A percentile compares a stretch with the other conserved stretches of the same genome.
These are phyloP conservation scores for Phrynocephalus versicolor DNA, from an alignment of 2,113 vertebrate species.

Conservation along the genomic window DNA sequence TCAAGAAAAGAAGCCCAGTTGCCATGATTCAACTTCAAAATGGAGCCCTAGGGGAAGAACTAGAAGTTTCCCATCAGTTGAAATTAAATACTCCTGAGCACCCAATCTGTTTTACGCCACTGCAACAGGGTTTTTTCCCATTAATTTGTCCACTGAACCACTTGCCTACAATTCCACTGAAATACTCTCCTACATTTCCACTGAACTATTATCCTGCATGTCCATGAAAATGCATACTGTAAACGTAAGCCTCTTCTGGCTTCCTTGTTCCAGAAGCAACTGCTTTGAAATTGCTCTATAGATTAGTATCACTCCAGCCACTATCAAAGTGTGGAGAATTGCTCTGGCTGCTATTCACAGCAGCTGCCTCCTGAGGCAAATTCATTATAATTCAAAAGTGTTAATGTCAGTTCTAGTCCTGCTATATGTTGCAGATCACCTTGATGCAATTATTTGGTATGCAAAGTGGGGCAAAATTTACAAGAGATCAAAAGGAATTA, in stretches of 20 bases:
- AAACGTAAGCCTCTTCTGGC: constrained; percentile 1
- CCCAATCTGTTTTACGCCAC: too few species aligned
- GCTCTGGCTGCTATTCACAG: constrained; percentile 19
- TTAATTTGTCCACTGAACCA: constrained; percentile 2
- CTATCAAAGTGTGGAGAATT: neutral
- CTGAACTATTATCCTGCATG: neutral
- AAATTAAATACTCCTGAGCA: too few species aligned
- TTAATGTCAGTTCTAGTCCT: constrained; percentile 4
- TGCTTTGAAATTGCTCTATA: fast-evolving
- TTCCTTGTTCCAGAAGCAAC: neutral
- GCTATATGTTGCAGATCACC: neutral
- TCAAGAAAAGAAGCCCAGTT: too few species aligned
- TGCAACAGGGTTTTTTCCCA: neutral
- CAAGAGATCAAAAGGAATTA: neutral
- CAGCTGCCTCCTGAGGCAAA: constrained; percentile 27
- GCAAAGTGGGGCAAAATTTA: neutral
- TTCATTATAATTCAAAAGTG: constrained; percentile 26
- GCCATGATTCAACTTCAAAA: too few species aligned
- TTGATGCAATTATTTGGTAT: neutral
- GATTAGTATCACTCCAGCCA: neutral
- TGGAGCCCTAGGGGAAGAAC: too few species aligned
- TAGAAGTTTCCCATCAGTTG: too few species aligned
- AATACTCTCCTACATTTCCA: too few species aligned
- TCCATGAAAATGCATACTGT: too few species aligned
- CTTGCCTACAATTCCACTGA: neutral